Percentiles rank a stretch among this genome's conserved stretches.
Conservation (phyloP, 2,113 vertebrate species). For the Engraulis encrasicolus region DNA sequence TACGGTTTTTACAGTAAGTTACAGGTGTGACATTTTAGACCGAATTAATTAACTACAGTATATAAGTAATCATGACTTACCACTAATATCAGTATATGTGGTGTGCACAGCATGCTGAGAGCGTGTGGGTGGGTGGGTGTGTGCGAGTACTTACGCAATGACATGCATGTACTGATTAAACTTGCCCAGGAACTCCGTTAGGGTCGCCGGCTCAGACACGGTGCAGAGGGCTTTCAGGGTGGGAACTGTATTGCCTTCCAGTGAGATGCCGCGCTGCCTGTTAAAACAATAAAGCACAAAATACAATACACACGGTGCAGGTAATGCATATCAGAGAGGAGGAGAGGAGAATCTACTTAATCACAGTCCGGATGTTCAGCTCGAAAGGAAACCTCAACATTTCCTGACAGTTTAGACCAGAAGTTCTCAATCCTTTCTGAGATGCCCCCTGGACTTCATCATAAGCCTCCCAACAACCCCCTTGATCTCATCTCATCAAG, state of each 20-base stretch:
- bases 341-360: not conserved
- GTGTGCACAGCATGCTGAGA: not conserved
- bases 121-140: conserved; percentile 20
- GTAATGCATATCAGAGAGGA: not conserved
- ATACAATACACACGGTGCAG: not conserved
- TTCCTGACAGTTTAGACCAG: not conserved
- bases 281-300: not conserved
- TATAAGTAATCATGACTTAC: no score
- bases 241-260: conserved; percentile 68
- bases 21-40: no score
- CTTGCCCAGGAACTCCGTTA: conserved; percentile 82
- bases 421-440: no score
- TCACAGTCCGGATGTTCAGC: not conserved
- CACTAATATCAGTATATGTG: no score
- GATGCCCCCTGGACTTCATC: no score
- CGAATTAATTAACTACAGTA: no score
- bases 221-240: conserved; percentile 70
- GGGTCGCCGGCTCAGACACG: conserved; percentile 69
- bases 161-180: conserved; percentile 90
- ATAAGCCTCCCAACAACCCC: no score
- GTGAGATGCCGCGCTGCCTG: conserved; percentile 81
- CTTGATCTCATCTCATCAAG: not conserved
- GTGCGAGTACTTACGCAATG: conserved; percentile 84
- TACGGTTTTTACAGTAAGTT: no score
- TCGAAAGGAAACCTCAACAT: not conserved